Base-by-base conservation (phyloP, 2,888 invertebrate genomes). In the Eucera pruinosa region DNA sequence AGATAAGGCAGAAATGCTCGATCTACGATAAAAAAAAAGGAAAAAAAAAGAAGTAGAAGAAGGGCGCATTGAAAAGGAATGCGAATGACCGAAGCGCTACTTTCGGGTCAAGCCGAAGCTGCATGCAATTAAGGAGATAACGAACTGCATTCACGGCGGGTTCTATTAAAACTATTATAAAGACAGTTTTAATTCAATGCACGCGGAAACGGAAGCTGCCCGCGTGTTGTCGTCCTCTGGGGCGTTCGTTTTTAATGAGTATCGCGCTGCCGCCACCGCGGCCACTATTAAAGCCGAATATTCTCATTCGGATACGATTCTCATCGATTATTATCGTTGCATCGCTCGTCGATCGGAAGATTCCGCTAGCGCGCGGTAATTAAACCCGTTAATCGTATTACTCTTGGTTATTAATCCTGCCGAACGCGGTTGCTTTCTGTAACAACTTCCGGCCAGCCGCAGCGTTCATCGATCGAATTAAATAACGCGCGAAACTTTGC, bases 371-470 rank as follows among this genome's bases (percentile, higher is more conserved):
- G 27, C 62, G 47, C 33, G 25, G 36, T 47, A 61, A 69, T 79
- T 73, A 79, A 79, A 48, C 61, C 45, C 20, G 50, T 60, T 80
- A 79, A 80, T 73, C 80, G 65, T 30, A 47, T 80, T 69, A 80
- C 43, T 43, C 57, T 25, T 57, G 69, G 68, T 61, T 80, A 80
- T 80, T 80, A 80, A 80, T 80, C 65, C 52, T 25, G 60, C 50
- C 48, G n/a, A 36, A 48, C 33, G 45, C 41, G 50, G 45, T 70
- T 43, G 47, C 66, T 50, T 33, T 39, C 33, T 67, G 61, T 67
- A 61, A 67, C 62, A 68, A 69, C 52, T 67, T 54, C 61, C 69
- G 55, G 43, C 18, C 50, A 45, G 47, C 47, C 39, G 54, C 27
- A 47, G 65, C 64, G 54, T 77, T 55, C 45, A 79, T 62, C 80